phyloP scores from a whole-genome alignment of 2,113 vertebrate species.

The Calidris pugnax region DNA sequence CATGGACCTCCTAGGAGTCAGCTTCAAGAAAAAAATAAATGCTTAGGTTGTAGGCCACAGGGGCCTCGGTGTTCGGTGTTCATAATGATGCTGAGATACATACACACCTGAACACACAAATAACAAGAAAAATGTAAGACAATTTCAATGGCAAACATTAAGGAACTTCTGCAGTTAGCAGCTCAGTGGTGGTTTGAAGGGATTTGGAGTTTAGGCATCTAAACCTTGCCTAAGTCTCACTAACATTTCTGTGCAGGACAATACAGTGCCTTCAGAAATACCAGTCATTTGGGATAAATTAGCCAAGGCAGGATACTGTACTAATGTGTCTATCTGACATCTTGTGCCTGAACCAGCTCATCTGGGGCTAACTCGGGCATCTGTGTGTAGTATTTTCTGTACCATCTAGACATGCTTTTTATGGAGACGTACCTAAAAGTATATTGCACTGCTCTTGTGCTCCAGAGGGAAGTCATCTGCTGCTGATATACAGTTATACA shows the following conservation, averaged over 20 bases:
- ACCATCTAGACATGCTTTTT: not conserved
- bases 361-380: not conserved
- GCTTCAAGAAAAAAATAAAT: not conserved
- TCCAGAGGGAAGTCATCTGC: slow-evolving; percentile 21
- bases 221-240: not conserved
- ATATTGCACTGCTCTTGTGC: not conserved
- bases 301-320: not conserved
- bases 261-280: not conserved
- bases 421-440: not conserved
- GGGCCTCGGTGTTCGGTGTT: not conserved
- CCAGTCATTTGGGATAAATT: not conserved
- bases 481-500: not conserved
- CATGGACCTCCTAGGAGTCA: not conserved
- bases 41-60: not conserved
- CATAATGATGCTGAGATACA: not conserved
- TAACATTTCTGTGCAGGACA: not conserved
- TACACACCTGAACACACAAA: fast-evolving
- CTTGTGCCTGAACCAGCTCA: not conserved
- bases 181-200: not conserved
- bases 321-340: not conserved
- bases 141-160: not conserved
- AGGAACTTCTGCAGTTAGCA: not conserved
- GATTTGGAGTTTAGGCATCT: not conserved
- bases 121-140: not conserved
- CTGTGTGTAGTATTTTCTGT: not conserved